phyloP scores from a whole-genome alignment of 2,888 invertebrate genomes.

The Brachylomia viminalis region DNA sequence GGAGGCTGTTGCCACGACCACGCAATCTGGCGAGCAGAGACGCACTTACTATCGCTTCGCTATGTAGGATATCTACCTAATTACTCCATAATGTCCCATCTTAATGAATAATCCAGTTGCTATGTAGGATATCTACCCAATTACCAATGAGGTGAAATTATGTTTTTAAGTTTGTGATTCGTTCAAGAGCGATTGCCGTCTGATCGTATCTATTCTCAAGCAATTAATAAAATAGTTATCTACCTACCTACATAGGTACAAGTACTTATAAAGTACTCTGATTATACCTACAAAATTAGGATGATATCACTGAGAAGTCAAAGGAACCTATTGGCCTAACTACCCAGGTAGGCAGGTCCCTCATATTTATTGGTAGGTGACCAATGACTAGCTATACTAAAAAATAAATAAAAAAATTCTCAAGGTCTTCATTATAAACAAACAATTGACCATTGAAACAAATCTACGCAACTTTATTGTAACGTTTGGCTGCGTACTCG shows the following conservation, averaged over 20 bases:
- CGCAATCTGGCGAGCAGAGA: no score
- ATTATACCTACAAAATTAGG: no score
- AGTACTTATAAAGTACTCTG: no score
- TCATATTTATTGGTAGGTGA: neutral
- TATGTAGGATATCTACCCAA: no score
- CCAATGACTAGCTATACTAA: neutral
- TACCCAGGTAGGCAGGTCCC: neutral
- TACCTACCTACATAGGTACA: neutral
- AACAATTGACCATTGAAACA: conserved; percentile 60
- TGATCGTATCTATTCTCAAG: neutral
- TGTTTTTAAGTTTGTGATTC: neutral
- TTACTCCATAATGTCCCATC: neutral
- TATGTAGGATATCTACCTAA: no score
- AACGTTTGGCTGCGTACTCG: conserved; percentile 80
- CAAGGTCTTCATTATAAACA: conserved; percentile 62
- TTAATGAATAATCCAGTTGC: neutral
- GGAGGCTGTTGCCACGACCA: no score
- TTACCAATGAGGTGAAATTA: no score
- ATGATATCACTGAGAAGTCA: neutral
- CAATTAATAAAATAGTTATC: neutral
- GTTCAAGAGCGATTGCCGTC: neutral
- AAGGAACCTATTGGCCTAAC: neutral
- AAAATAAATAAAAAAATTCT: conserved; percentile 19
- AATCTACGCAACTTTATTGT: conserved; percentile 79
- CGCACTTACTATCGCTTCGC: no score